phyloP scores from a whole-genome alignment of 2,113 vertebrate genomes.

The Pangasianodon hypophthalmus region DNA sequence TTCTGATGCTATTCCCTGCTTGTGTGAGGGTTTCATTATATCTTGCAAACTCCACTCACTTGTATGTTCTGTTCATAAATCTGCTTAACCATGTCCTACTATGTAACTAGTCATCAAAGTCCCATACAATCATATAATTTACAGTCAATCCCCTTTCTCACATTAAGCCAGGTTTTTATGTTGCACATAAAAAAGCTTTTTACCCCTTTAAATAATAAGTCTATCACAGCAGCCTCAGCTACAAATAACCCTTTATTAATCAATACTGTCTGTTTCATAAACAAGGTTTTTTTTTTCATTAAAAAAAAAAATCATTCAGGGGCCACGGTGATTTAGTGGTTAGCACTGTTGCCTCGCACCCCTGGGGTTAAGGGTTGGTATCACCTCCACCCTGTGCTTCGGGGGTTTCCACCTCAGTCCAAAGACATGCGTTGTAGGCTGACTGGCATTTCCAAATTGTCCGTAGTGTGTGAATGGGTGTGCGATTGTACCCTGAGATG shows the following conservation, averaged over 20 bases:
- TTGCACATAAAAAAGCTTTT: neutral
- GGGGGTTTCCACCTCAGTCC: no score
- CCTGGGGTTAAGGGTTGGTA: no score
- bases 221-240: neutral
- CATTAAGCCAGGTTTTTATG: neutral
- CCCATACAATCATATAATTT: conserved; percentile 28
- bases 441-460: no score
- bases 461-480: no score
- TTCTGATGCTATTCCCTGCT: conserved; percentile 61
- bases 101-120: conserved; percentile 31
- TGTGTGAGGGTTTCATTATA: conserved; percentile 62
- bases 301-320: no score
- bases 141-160: conserved; percentile 23
- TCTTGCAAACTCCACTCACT: conserved; percentile 14
- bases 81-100: conserved; percentile 21
- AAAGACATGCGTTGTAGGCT: no score
- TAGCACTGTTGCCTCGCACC: no score
- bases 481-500: no score
- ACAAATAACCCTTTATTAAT: neutral
- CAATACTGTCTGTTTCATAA: neutral
- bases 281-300: neutral
- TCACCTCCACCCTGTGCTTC: no score
- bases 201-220: neutral
- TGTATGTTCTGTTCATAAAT: conserved; percentile 20
- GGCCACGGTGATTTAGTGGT: no score